phyloP scores from a whole-genome alignment of 2,888 invertebrate genomes.

The Notodonta dromedarius region DNA sequence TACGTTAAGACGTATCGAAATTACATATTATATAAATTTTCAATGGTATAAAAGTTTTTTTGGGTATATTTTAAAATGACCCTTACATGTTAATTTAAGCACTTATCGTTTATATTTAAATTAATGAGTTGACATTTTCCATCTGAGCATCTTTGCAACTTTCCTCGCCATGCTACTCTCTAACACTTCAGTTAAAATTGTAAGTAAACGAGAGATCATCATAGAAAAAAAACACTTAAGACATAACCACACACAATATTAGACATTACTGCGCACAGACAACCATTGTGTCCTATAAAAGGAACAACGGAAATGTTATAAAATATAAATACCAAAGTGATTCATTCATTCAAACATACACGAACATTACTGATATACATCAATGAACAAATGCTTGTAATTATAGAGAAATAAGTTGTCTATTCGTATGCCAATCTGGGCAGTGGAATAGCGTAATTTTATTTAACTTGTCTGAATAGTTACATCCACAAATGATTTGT shows the following conservation, averaged over 20 bases:
- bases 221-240: conserved; percentile 59
- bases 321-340: conserved; percentile 46
- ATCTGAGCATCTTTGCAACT: conserved; percentile 68
- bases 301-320: conserved; percentile 51
- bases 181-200: conserved; percentile 78
- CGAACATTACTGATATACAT: conserved; percentile 52
- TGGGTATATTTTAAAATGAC: conserved; percentile 66
- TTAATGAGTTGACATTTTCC: conserved; percentile 75
- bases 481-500: neutral
- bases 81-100: conserved; percentile 72
- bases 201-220: conserved; percentile 79
- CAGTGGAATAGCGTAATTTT: conserved; percentile 16
- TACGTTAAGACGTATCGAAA: conserved; percentile 69
- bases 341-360: conserved; percentile 65
- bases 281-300: conserved; percentile 56
- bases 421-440: conserved; percentile 14
- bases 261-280: conserved; percentile 53
- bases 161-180: conserved; percentile 42
- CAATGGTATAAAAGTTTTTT: conserved; percentile 66
- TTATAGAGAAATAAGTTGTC: conserved; percentile 36
- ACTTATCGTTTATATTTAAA: conserved; percentile 70
- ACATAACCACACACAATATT: conserved; percentile 74
- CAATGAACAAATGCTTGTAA: conserved; percentile 48
- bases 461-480: conserved; percentile 10
- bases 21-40: conserved; percentile 69